Conservation (phyloP, 1,140 invertebrate species). For the Hestina assimilis region DNA sequence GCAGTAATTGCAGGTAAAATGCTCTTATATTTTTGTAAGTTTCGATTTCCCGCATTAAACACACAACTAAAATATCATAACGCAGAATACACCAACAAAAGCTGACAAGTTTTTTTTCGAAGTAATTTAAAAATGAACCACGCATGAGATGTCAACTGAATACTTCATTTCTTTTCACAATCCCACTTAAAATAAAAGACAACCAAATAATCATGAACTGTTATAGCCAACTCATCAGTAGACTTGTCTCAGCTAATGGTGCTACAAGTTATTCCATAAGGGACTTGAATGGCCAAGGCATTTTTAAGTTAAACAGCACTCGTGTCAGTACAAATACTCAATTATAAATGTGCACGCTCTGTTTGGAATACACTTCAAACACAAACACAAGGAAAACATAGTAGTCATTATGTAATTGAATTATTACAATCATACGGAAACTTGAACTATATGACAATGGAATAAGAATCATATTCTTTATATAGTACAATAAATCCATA, state of each 20-base stretch:
- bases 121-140: too few relatives aligned
- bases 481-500: too few relatives aligned
- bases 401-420: slow-evolving; percentile 41
- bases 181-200: too few relatives aligned
- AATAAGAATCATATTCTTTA: background rate
- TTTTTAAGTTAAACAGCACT: slow-evolving; percentile 65
- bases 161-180: too few relatives aligned
- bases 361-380: slow-evolving; percentile 64
- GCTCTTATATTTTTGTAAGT: too few relatives aligned
- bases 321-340: slow-evolving; percentile 42
- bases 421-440: slow-evolving; percentile 1
- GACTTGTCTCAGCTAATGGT: slow-evolving; percentile 16
- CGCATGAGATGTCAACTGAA: too few relatives aligned
- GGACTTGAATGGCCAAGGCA: slow-evolving; percentile 27
- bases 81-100: too few relatives aligned
- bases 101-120: too few relatives aligned
- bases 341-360: slow-evolving; percentile 52
- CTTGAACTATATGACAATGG: slow-evolving; percentile 7
- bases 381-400: slow-evolving; percentile 69
- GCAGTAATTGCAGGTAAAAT: too few relatives aligned
- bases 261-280: slow-evolving; percentile 5
- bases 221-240: background rate
- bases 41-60: too few relatives aligned
- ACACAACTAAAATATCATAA: too few relatives aligned
- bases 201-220: too few relatives aligned